Percentiles rank a stretch among this genome's conserved stretches.
phyloP scores from a whole-genome alignment of 2,797 vertebrate species.

The Megalops cyprinoides region DNA sequence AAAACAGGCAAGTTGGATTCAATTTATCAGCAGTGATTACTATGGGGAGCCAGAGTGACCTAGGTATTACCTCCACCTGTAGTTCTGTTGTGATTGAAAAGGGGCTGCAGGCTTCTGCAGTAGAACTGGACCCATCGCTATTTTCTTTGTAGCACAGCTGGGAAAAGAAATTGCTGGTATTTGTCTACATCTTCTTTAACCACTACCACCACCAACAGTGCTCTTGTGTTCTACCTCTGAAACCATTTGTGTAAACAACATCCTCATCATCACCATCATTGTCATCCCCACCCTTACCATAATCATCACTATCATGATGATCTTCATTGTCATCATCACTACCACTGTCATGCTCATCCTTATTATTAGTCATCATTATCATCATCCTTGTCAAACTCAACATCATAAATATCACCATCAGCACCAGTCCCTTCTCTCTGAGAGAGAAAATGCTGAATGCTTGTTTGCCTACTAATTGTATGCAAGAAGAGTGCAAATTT shows the following conservation, averaged over 20 bases:
- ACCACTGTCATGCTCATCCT: not conserved
- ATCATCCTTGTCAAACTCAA: too few relatives aligned
- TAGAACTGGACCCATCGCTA: not conserved
- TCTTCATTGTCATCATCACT: not conserved
- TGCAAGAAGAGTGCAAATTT: too few relatives aligned
- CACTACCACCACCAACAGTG: not conserved
- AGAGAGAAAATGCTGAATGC: too few relatives aligned
- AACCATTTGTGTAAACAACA: not conserved
- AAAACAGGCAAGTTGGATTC: conserved; percentile 13
- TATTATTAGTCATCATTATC: too few relatives aligned
- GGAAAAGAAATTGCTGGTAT: not conserved
- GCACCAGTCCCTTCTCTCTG: too few relatives aligned
- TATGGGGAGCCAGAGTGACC: conserved; percentile 22
- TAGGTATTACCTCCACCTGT: conserved; percentile 30
- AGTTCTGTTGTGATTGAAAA: not conserved
- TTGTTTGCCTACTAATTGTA: too few relatives aligned
- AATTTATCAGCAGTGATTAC: conserved; percentile 23
- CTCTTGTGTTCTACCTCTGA: not conserved
- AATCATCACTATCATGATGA: not conserved
- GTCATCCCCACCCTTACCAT: not conserved
- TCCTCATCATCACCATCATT: not conserved
- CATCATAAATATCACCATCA: too few relatives aligned
- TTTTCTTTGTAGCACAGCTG: not conserved
- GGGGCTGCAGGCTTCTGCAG: not conserved
- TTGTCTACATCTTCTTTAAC: not conserved